Evolutionary conservation across 2,797 vertebrate species (phyloP).

Genomic region (Rousettus madagascariensis): DNA sequence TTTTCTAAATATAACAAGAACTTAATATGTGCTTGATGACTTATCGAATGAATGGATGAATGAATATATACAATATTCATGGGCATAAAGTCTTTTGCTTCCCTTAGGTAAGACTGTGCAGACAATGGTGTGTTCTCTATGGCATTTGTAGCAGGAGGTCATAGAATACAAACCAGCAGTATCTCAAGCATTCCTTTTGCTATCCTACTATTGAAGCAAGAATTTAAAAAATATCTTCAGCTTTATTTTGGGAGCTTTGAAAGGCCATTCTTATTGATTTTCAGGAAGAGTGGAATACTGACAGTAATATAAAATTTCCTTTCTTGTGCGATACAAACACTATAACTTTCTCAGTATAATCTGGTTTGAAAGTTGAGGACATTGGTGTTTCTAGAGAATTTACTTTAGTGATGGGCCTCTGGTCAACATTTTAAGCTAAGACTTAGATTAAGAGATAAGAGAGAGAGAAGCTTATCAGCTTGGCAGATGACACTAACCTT

Average conservation of each 20-base stretch:
- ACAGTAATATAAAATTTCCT: slow-evolving; percentile 12
- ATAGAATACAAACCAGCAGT: not conserved
- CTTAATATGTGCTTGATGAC: not conserved
- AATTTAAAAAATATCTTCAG: too few species aligned
- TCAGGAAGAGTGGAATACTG: slow-evolving; percentile 48
- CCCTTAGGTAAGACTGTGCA: not conserved
- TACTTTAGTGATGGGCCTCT: not conserved
- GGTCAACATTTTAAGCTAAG: not conserved
- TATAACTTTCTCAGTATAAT: not conserved
- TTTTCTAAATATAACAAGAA: not conserved
- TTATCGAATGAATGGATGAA: not conserved
- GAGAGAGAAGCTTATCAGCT: not conserved
- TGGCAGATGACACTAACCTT: not conserved
- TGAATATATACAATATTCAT: not conserved
- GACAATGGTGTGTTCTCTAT: not conserved
- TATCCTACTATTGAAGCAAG: too few species aligned
- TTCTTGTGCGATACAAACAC: not conserved
- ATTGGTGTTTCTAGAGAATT: not conserved
- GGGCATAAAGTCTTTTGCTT: not conserved
- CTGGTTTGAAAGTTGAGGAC: not conserved
- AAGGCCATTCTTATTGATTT: not conserved
- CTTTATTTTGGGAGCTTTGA: too few species aligned
- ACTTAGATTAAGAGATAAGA: not conserved
- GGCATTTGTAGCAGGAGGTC: not conserved
- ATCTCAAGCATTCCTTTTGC: not conserved